phyloP scores from a whole-genome alignment of 1,140 invertebrate genomes.

The Helicoverpa zea region DNA sequence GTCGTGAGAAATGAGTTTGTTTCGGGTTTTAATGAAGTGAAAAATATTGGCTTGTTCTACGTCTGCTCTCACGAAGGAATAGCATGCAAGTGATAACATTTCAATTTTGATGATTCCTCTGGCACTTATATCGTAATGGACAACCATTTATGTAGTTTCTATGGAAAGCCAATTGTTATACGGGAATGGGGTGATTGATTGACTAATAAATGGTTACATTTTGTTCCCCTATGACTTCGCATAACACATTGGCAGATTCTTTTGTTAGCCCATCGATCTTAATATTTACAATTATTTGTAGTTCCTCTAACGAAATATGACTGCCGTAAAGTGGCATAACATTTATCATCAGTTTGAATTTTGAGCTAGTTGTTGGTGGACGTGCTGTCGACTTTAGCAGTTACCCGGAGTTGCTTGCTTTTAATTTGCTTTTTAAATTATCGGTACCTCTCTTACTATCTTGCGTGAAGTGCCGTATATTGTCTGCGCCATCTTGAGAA shows the following conservation, averaged over 20 bases:
- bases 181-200: constrained; percentile 30
- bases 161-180: constrained; percentile 1
- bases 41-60: constrained; percentile 35
- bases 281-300: constrained; percentile 16
- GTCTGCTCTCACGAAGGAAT: neutral
- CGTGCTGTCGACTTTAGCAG: too few relatives aligned
- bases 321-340: neutral
- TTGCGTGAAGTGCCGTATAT: too few relatives aligned
- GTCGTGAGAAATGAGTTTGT: constrained; percentile 46
- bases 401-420: too few relatives aligned
- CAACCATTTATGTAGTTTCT: neutral
- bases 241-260: constrained; percentile 6
- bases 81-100: constrained; percentile 14
- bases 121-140: neutral
- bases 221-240: constrained; percentile 35
- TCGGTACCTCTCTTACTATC: too few relatives aligned
- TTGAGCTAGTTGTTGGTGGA: too few relatives aligned
- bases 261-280: constrained; percentile 33
- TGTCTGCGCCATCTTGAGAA: too few relatives aligned
- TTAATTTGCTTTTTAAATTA: too few relatives aligned
- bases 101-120: constrained; percentile 23
- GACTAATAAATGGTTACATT: neutral
- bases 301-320: neutral
- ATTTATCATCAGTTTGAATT: too few relatives aligned
- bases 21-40: constrained; percentile 48